Evolutionary conservation across 2,797 vertebrate species (phyloP).

Genomic region (Aphelocoma californica): DNA sequence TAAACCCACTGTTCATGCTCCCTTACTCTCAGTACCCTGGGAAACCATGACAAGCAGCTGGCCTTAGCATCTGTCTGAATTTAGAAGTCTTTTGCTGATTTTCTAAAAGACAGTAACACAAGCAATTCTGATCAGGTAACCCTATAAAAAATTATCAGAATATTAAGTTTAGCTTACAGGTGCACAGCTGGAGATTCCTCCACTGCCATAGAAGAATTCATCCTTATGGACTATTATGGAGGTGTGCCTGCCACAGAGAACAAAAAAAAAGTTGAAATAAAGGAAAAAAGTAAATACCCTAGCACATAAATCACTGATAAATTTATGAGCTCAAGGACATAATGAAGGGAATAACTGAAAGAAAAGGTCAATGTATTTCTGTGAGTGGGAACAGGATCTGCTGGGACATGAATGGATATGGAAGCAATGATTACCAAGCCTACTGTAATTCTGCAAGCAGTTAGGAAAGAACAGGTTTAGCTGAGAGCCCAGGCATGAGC

Average conservation of each 20-base stretch:
- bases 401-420: background rate
- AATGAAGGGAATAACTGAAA: background rate
- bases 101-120: background rate
- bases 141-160: background rate
- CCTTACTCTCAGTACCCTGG: background rate
- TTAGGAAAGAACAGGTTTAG: background rate
- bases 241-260: slow-evolving; percentile 87
- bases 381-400: background rate
- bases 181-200: slow-evolving; percentile 92
- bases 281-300: background rate
- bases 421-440: background rate
- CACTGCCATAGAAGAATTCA: slow-evolving; percentile 95
- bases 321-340: background rate
- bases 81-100: background rate
- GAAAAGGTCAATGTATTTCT: background rate
- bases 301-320: background rate
- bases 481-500: background rate
- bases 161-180: slow-evolving; percentile 81
- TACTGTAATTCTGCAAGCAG: background rate
- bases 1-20: background rate
- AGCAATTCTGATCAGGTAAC: background rate
- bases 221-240: slow-evolving; percentile 95
- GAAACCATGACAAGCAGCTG: background rate
- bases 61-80: background rate
- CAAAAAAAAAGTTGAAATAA: background rate